These are phyloP conservation scores for Pachyuromys duprasi DNA, from an alignment of 2,797 vertebrate species.

Conservation along the genomic window DNA sequence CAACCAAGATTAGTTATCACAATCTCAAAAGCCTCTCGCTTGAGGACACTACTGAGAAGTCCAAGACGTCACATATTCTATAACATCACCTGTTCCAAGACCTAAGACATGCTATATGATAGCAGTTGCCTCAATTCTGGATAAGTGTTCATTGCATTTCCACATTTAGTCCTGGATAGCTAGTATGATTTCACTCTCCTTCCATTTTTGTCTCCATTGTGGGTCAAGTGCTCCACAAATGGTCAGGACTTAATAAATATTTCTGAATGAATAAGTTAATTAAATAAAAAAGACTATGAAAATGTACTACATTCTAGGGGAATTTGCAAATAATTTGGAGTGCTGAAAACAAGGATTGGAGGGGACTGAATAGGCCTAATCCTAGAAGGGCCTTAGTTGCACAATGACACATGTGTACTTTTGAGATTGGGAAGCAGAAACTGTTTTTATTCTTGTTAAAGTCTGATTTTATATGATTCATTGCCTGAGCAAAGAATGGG, in stretches of 20 bases:
- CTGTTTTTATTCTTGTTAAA: not conserved
- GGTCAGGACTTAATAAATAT: conserved; percentile 22
- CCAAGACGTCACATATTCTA: not conserved
- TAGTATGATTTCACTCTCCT: not conserved
- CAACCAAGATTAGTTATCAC: not conserved
- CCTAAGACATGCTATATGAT: not conserved
- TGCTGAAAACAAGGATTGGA: not conserved
- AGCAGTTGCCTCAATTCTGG: not conserved
- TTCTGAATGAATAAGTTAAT: conserved; percentile 32
- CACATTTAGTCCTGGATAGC: not conserved
- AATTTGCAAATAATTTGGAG: not conserved
- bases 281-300: not conserved
- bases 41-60: not conserved
- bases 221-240: not conserved
- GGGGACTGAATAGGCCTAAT: not conserved
- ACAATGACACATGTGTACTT: not conserved
- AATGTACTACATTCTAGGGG: not conserved
- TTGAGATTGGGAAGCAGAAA: not conserved
- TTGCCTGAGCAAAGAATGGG: not conserved
- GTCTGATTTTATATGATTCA: not conserved
- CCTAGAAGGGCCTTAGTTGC: not conserved
- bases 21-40: not conserved
- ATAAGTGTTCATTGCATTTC: not conserved
- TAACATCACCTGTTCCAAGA: not conserved
- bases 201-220: not conserved